phyloP scores from a whole-genome alignment of 2,888 invertebrate species.

The Eudemis profundana region DNA sequence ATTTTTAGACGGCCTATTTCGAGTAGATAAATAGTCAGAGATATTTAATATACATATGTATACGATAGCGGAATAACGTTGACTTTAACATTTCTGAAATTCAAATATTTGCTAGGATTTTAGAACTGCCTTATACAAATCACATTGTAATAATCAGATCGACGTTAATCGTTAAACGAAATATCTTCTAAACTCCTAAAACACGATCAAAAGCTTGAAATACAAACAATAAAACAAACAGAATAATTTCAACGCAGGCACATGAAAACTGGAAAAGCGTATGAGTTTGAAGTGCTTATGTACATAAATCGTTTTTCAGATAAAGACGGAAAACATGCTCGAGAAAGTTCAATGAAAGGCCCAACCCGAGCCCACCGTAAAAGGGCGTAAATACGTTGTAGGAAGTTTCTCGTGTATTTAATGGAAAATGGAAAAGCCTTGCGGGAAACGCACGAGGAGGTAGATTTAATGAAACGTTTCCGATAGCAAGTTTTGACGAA shows the following conservation, averaged over 20 bases:
- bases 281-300: neutral
- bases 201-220: conserved; percentile 13
- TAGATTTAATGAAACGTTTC: conserved; percentile 33
- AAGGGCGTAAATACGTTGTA: conserved; percentile 17
- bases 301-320: neutral
- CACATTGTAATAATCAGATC: no score
- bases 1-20: no score
- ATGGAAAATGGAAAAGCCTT: conserved; percentile 26
- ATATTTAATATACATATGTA: no score
- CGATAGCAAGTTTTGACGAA: conserved; percentile 18
- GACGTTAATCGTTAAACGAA: neutral
- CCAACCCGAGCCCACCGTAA: conserved; percentile 2
- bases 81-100: no score
- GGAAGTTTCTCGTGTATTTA: conserved; percentile 20
- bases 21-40: no score
- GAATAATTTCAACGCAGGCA: neutral
- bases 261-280: neutral
- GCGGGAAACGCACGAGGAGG: conserved; percentile 1
- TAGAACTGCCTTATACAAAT: no score
- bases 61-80: no score
- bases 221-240: conserved; percentile 11
- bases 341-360: conserved; percentile 23
- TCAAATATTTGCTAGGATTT: no score
- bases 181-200: conserved; percentile 1
- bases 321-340: neutral